Evolutionary conservation across 1,140 invertebrate species (phyloP), one percentile per base, ranked within the genome.

Genomic region (Temnothorax nylanderi): DNA sequence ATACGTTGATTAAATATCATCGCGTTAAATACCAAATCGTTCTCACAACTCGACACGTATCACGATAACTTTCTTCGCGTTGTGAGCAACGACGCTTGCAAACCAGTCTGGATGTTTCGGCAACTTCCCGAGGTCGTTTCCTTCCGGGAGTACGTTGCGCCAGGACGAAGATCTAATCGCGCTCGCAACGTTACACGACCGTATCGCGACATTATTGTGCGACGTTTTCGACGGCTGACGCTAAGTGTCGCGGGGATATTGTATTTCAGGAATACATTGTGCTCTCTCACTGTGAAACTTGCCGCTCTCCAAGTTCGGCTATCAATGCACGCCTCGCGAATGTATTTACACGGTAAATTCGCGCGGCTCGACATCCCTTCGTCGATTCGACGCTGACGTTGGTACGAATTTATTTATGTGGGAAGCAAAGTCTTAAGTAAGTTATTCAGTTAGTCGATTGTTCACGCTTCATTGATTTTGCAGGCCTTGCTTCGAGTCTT

Each of bases 101-200:
- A 74, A 32, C 69, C 69, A 56, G 54, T 84, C 41, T 21, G 32
- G 11, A 41, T 72, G 80, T 84, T 84, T 75, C 69, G 69, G 69
- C 71, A 84, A 84, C 80, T 84, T 84, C 69, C 44, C 80, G 80
- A 60, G 80, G 80, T 84, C 80, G 80, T 75, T 84, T 84, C 80
- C 80, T 84, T 74, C 80, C 80, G 80, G 78, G 65, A 69, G 21
- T 81, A 56, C 65, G 37, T 54, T 37, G 54, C 54, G 44, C 69
- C 54, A 49, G 80, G 58, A 62, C 80, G 80, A 60, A 75, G 80
- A 84, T 84, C 69, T 84, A 84, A 84, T 84, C 80, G 69, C 26
- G 41, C 80, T 82, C 26, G 67, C 80, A 60, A 60, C 54, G 69
- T 74, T 60, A 49, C 80, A 60, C 80, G 80, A 60, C 80, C 69